phyloP scores from a whole-genome alignment of 2,888 invertebrate species.

The Gymnoscelis rufifasciata region DNA sequence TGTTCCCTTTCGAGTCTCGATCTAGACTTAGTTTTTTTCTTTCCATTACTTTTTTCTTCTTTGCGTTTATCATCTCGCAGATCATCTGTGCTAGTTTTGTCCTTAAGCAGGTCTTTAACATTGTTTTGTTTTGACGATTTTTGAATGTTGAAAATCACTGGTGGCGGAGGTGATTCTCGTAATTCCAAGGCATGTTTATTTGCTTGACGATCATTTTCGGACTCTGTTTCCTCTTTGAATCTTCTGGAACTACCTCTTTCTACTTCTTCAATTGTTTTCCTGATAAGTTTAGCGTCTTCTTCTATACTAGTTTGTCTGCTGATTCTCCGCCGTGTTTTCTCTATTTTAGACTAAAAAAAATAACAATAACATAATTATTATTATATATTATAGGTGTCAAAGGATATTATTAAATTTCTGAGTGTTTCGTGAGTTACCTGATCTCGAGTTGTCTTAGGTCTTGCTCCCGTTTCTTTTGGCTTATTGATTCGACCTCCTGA shows the following conservation, averaged over 20 bases:
- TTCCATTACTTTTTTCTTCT: conserved; percentile 59
- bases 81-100: conserved; percentile 47
- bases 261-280: conserved; percentile 72
- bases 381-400: no score
- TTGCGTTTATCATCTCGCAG: conserved; percentile 58
- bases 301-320: conserved; percentile 66
- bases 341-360: conserved; percentile 48
- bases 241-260: conserved; percentile 63
- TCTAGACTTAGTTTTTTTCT: conserved; percentile 66
- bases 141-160: conserved; percentile 38
- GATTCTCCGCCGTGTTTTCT: conserved; percentile 50
- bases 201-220: conserved; percentile 21
- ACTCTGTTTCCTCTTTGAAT: conserved; percentile 41
- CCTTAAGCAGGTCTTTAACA: conserved; percentile 30
- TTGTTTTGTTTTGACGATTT: conserved; percentile 42
- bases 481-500: conserved; percentile 50
- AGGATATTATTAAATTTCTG: no score
- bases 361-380: neutral
- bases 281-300: conserved; percentile 69
- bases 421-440: no score
- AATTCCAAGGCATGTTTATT: conserved; percentile 22
- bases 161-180: conserved; percentile 39
- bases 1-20: conserved; percentile 71
- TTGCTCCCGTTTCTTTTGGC: conserved; percentile 45
- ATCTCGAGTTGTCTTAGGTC: conserved; percentile 39